These are phyloP conservation scores for Allophyes oxyacanthae DNA, from an alignment of 2,888 invertebrate species.

Conservation along the genomic window DNA sequence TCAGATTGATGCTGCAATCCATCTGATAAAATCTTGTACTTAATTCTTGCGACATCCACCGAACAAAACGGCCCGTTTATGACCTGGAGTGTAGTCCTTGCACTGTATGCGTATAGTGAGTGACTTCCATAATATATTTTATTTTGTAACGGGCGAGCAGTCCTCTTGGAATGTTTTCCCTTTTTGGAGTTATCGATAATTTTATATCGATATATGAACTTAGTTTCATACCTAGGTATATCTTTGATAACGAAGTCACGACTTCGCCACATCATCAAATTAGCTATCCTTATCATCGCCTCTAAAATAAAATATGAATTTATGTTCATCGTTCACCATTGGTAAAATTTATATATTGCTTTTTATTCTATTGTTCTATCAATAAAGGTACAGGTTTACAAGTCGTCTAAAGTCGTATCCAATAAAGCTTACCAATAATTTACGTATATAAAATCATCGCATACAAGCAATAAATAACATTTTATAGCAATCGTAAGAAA, in stretches of 20 bases:
- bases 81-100: too few species aligned
- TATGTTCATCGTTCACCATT: constrained; percentile 18
- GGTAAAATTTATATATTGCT: constrained; percentile 18
- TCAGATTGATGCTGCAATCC: neutral
- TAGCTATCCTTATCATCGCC: neutral
- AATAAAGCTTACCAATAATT: constrained; percentile 64
- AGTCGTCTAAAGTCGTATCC: constrained; percentile 55
- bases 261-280: too few species aligned
- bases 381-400: constrained; percentile 40
- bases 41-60: neutral
- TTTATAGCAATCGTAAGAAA: constrained; percentile 66
- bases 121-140: too few species aligned
- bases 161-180: too few species aligned
- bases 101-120: too few species aligned
- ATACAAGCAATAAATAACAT: constrained; percentile 65
- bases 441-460: constrained; percentile 65
- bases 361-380: constrained; percentile 33
- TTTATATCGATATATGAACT: too few species aligned
- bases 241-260: too few species aligned
- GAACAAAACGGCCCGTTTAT: neutral
- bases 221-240: too few species aligned
- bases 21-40: neutral
- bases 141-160: too few species aligned
- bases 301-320: constrained; percentile 14
- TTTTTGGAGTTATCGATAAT: too few species aligned